A percentile compares a stretch with the other conserved stretches of the same genome.
These are phyloP conservation scores for Trachymyrmex cornetzi DNA, from an alignment of 1,140 invertebrate genomes.

Conservation along the genomic window DNA sequence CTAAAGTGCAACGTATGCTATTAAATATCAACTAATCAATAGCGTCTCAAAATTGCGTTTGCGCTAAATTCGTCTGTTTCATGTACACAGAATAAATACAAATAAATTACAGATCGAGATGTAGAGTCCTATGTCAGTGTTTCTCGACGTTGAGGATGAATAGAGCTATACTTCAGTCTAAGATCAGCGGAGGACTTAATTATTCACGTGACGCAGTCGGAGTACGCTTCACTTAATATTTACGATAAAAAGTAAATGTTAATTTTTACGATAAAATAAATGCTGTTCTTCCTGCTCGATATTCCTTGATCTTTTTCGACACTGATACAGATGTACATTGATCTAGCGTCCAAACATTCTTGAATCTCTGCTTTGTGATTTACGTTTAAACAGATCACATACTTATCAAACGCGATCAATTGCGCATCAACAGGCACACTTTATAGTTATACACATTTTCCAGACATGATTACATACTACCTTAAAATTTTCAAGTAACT, in stretches of 20 bases:
- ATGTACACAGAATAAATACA: slow-evolving; percentile 30
- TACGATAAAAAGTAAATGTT: slow-evolving; percentile 22
- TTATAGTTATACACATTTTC: slow-evolving; percentile 41
- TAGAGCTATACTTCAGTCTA: slow-evolving; percentile 54
- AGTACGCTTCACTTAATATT: neutral
- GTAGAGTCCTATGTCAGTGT: neutral
- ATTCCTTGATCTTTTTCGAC: slow-evolving; percentile 14
- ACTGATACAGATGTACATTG: slow-evolving; percentile 63
- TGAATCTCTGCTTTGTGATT: slow-evolving; percentile 25
- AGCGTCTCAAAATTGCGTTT: slow-evolving; percentile 16
- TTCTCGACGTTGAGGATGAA: neutral
- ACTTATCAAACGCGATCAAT: neutral
- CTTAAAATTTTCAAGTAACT: slow-evolving; percentile 43
- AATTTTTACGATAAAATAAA: slow-evolving; percentile 22
- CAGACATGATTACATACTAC: slow-evolving; percentile 50
- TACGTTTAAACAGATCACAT: slow-evolving; percentile 36
- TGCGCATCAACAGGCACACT: slow-evolving; percentile 14
- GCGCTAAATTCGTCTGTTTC: neutral
- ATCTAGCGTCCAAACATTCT: slow-evolving; percentile 5
- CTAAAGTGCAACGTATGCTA: slow-evolving; percentile 1
- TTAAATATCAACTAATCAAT: slow-evolving; percentile 32
- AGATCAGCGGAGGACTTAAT: slow-evolving; percentile 12
- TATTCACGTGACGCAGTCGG: neutral
- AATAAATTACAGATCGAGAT: slow-evolving; percentile 45
- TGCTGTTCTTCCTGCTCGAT: slow-evolving; percentile 1